These are phyloP conservation scores for Rhinoraja longicauda DNA, from an alignment of 2,797 vertebrate species.

Conservation along the genomic window DNA sequence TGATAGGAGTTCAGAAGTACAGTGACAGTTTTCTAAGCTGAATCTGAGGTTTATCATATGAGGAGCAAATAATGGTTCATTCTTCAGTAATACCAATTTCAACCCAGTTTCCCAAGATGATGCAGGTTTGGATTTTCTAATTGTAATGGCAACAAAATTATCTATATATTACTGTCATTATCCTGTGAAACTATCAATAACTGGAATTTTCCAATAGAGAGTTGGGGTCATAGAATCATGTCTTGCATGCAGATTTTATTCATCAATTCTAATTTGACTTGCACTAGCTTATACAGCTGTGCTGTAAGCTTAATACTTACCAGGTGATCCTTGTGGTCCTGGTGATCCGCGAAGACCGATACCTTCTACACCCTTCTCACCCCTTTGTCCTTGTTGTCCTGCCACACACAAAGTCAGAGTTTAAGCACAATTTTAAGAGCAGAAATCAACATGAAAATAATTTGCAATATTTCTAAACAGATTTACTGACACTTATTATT, in stretches of 20 bases:
- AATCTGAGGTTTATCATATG: no score
- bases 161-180: no score
- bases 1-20: no score
- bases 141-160: no score
- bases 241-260: not conserved
- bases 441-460: not conserved
- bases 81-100: no score
- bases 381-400: conserved; percentile 62
- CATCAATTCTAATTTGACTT: not conserved
- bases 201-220: no score
- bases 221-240: not conserved
- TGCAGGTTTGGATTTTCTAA: no score
- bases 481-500: not conserved
- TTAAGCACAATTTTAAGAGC: not conserved
- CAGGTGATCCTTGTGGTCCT: conserved; percentile 58
- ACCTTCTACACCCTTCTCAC: conserved; percentile 60
- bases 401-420: conserved; percentile 27
- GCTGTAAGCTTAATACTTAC: conserved; percentile 46
- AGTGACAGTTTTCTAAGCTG: no score
- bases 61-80: no score
- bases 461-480: not conserved
- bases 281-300: not conserved
- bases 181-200: no score
- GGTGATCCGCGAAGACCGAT: conserved; percentile 60
- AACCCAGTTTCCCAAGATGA: no score